Percentiles rank a stretch among this genome's conserved stretches.
Conservation (phyloP, 2,888 invertebrate species). For the Actias luna region DNA sequence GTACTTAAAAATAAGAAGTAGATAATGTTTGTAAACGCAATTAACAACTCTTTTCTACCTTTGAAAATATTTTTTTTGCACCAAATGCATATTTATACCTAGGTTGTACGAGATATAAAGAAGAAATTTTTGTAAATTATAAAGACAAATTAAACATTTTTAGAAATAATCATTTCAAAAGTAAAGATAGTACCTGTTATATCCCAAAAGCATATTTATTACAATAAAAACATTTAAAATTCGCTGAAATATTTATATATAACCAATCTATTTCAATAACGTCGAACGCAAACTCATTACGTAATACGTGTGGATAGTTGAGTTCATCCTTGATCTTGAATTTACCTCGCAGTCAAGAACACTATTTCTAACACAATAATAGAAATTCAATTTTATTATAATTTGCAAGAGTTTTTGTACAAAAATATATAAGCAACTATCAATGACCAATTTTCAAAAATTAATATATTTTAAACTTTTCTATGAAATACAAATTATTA, state of each 20-base stretch:
- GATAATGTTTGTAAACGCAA: not conserved
- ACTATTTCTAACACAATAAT: not conserved
- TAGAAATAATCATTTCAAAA: not conserved
- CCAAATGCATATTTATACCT: not conserved
- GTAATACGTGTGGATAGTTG: not conserved
- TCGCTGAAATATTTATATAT: not conserved
- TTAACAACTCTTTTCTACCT: not conserved
- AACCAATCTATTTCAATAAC: conserved; percentile 3
- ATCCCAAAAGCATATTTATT: not conserved
- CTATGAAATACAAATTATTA: not conserved
- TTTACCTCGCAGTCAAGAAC: not conserved
- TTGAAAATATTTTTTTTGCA: too few species aligned
- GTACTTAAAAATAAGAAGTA: not conserved
- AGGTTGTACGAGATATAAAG: not conserved
- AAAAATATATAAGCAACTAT: not conserved
- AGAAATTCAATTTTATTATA: not conserved
- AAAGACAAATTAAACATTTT: not conserved
- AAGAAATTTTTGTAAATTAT: too few species aligned
- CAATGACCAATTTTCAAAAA: not conserved
- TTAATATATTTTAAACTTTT: not conserved
- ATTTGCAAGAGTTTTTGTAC: not conserved
- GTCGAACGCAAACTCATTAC: not conserved
- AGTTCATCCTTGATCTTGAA: not conserved
- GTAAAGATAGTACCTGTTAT: not conserved
- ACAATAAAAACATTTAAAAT: not conserved